phyloP scores from a whole-genome alignment of 2,113 vertebrate species.

The Terrapene triunguis region DNA sequence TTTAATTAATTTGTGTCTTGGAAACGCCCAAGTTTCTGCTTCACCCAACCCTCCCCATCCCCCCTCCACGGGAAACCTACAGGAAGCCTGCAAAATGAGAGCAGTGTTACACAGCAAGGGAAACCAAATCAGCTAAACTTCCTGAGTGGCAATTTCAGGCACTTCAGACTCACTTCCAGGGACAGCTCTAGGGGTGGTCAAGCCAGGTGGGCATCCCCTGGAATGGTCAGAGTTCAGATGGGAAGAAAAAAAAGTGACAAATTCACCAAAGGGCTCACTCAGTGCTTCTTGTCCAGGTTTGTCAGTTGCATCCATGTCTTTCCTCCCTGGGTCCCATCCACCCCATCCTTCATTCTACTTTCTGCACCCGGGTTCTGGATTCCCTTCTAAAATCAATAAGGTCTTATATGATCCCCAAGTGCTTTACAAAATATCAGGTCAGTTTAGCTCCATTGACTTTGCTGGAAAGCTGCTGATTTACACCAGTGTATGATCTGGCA shows the following conservation, averaged over 20 bases:
- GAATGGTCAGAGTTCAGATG: not conserved
- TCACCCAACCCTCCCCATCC: not conserved
- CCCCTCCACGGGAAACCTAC: fast-evolving
- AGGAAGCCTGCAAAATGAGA: not conserved
- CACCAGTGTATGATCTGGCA: not conserved
- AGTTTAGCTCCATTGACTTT: not conserved
- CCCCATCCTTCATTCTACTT: not conserved
- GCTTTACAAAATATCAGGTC: not conserved
- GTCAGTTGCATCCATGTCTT: not conserved
- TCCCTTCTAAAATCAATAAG: not conserved
- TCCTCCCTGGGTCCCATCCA: not conserved
- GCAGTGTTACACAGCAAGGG: fast-evolving
- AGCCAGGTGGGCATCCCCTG: not conserved
- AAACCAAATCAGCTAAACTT: not conserved
- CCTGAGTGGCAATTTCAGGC: not conserved
- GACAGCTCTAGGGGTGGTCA: not conserved
- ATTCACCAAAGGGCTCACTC: not conserved
- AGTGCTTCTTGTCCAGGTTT: not conserved
- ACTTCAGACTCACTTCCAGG: not conserved
- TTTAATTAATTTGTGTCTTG: not conserved
- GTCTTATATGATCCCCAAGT: not conserved
- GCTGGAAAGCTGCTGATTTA: not conserved
- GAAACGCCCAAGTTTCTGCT: not conserved
- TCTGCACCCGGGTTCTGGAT: not conserved
- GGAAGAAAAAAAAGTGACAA: not conserved